Evolutionary conservation across 2,113 vertebrate genomes (phyloP), one percentile per base, ranked within the genome.

Genomic region (Xerus inauris): DNA sequence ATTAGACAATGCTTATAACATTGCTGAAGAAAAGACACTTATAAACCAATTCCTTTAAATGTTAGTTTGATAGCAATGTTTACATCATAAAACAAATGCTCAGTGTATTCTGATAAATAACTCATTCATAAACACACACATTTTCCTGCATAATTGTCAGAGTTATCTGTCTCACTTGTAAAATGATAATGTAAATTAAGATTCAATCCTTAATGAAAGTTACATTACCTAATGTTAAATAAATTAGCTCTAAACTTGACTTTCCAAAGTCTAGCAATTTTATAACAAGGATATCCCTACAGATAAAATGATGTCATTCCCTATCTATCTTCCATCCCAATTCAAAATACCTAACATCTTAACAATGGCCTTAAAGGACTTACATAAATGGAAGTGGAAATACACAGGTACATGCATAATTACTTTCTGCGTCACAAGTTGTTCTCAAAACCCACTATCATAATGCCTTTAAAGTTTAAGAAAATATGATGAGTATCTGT

Each of bases 21-120:
- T 19, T 94, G 30, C 35, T 97, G 72, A 93, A 95, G 86, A 72
- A 89, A 81, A 65, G 47, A 47, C 26, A 96, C 91, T 98, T 95
- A 91, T 26, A 95, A 89, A 49, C 40, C 73, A 9, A 65, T 95
- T 96, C 24, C 6, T 97, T 97, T 93, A 96, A 97, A 96, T 93
- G n/a, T n/a, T 87, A 69, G 72, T 59, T 96, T 96, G 51, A 97
- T 98, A 98, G 67, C 65, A 92, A 72, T 67, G 64, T 96, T 97
- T 97, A 95, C 80, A 79, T 98, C 88, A 97, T 98, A 96, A 98
- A 98, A 95, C 51, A 97, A 98, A 98, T 96, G 57, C 62, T 97
- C 95, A 97, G 7, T 87, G 54, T 91, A 80, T 90, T 97, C 95
- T 96, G 67, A 96, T 96, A 95, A 97, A 57, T 81, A 95, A 69